Conservation (phyloP, 2,113 vertebrate species). For the Hemiscyllium ocellatum region DNA sequence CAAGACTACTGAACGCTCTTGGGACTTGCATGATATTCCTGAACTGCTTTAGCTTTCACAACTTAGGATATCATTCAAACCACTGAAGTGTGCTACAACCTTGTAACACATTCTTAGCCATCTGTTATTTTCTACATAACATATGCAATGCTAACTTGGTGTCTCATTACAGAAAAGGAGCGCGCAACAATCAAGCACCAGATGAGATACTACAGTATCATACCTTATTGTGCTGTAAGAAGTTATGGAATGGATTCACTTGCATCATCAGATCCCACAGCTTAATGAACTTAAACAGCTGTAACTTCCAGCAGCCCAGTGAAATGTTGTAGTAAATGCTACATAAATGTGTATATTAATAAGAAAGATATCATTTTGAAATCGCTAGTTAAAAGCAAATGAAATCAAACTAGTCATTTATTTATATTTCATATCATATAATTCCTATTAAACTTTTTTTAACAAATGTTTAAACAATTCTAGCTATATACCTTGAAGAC, state of each 20-base stretch:
- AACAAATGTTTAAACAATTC: not conserved
- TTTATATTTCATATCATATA: not conserved
- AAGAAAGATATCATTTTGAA: not conserved
- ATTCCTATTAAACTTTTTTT: not conserved
- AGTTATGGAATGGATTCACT: not conserved
- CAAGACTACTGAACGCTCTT: not conserved
- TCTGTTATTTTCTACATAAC: constrained; percentile 23
- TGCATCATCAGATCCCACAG: not conserved
- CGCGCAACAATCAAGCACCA: not conserved
- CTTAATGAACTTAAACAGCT: not conserved
- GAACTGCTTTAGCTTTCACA: constrained; percentile 5
- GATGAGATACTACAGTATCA: not conserved
- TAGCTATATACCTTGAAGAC: not conserved
- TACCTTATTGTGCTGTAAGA: not conserved
- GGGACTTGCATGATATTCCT: not conserved
- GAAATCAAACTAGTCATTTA: not conserved
- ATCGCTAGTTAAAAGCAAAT: not conserved
- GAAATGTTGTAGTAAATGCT: not conserved
- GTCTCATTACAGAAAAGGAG: not conserved
- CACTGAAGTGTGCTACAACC: constrained; percentile 23
- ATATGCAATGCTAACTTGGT: constrained; percentile 2
- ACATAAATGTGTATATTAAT: not conserved
- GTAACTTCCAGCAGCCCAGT: not conserved
- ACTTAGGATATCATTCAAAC: not conserved
- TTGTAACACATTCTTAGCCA: not conserved